phyloP scores from a whole-genome alignment of 2,888 invertebrate species.

The Hyalella azteca region DNA sequence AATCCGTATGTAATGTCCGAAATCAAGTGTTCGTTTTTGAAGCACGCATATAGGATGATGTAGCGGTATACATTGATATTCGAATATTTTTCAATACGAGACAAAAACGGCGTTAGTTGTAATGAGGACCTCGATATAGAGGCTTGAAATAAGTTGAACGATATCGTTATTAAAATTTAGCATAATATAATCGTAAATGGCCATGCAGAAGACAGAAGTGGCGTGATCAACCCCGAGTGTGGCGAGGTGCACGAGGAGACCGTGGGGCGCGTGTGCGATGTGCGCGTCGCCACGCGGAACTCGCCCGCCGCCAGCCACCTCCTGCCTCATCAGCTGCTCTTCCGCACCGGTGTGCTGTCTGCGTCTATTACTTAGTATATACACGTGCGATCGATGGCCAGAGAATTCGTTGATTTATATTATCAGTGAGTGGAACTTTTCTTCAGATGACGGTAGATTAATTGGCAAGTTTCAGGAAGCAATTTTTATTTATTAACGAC shows the following conservation, averaged over 20 bases:
- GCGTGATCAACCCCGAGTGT: conserved; percentile 60
- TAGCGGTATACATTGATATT: neutral
- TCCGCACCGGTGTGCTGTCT: neutral
- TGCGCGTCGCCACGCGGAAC: neutral
- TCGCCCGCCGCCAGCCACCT: neutral
- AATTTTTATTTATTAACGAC: too few relatives aligned
- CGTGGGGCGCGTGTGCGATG: conserved; percentile 34
- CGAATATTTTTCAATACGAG: neutral
- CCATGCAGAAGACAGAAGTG: neutral
- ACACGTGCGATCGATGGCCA: too few relatives aligned
- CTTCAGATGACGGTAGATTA: too few relatives aligned
- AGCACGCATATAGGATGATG: neutral
- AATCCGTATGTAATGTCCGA: neutral
- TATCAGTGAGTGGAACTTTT: too few relatives aligned
- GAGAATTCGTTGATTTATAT: too few relatives aligned
- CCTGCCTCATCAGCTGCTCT: neutral
- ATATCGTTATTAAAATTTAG: too few relatives aligned
- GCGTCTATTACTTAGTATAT: too few relatives aligned
- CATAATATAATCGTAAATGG: neutral
- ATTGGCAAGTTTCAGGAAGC: too few relatives aligned
- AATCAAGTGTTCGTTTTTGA: neutral
- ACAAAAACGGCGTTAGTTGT: too few relatives aligned
- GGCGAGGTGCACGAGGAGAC: conserved; percentile 59
- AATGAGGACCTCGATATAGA: too few relatives aligned
- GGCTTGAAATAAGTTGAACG: too few relatives aligned